These are phyloP conservation scores for Mesodorylaimus sp. DNA, from an alignment of 2,888 invertebrate genomes.

Conservation along the genomic window DNA sequence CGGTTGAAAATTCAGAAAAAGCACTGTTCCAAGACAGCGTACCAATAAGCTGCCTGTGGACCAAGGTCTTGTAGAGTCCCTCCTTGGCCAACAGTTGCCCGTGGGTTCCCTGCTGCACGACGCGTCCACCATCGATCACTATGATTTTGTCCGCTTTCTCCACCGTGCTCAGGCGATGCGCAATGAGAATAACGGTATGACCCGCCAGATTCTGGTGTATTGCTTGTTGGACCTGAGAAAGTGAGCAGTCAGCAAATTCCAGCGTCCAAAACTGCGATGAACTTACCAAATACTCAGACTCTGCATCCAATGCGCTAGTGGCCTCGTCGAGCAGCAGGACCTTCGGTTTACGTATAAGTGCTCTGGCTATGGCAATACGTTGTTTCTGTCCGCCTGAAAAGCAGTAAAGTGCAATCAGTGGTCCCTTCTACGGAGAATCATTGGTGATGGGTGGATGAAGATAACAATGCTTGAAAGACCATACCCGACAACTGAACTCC, in stretches of 20 bases:
- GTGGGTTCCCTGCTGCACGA: constrained; percentile 26
- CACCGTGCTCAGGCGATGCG: constrained; percentile 36
- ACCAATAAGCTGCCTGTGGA: constrained; percentile 26
- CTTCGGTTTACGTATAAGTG: constrained; percentile 33
- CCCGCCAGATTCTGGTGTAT: constrained; percentile 32
- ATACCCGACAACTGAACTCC: constrained; percentile 33
- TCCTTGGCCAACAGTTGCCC: constrained; percentile 22
- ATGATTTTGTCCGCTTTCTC: constrained; percentile 33
- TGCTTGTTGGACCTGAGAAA: constrained; percentile 33
- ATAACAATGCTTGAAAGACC: no score
- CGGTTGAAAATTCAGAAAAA: no score
- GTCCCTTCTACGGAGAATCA: no score
- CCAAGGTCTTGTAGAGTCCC: constrained; percentile 27
- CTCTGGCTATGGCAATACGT: constrained; percentile 35
- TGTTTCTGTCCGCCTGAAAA: constrained; percentile 35
- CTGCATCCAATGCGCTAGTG: constrained; percentile 31
- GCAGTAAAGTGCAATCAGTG: no score
- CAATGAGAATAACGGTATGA: constrained; percentile 36
- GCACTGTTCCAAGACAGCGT: no score
- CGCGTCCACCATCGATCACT: constrained; percentile 24
- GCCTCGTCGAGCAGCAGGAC: constrained; percentile 35
- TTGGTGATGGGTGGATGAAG: no score
- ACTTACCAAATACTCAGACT: constrained; percentile 26
- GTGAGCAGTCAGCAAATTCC: no score
- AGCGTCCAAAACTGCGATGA: no score